phyloP scores from a whole-genome alignment of 2,113 vertebrate genomes.

The Acanthisitta chloris region DNA sequence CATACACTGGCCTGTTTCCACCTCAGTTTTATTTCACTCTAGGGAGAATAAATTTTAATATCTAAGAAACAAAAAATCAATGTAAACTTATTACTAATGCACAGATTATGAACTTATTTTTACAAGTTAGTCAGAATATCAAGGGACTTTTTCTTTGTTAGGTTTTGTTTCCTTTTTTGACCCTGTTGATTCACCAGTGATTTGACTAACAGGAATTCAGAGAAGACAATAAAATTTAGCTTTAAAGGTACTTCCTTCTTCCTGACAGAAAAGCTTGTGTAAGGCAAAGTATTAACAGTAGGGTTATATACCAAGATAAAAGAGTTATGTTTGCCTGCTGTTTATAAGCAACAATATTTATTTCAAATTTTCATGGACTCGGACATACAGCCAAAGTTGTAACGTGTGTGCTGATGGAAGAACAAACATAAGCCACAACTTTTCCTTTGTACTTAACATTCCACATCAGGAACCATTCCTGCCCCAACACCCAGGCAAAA shows the following conservation, averaged over 20 bases:
- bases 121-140: neutral
- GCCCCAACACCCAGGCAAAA: neutral
- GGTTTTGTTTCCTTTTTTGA: neutral
- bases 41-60: neutral
- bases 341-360: neutral
- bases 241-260: neutral
- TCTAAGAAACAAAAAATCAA: neutral
- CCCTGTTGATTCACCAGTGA: neutral
- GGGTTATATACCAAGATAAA: neutral
- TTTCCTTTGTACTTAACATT: neutral
- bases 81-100: neutral
- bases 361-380: neutral
- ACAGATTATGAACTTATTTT: neutral
- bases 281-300: neutral
- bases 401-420: neutral
- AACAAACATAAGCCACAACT: neutral
- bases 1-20: fast-evolving
- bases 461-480: neutral
- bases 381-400: neutral
- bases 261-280: neutral
- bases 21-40: neutral
- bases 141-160: fast-evolving
- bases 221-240: neutral
- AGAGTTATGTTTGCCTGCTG: neutral
- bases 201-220: neutral